Conservation (phyloP, 2,888 invertebrate genomes). For the Melieria crassipennis region DNA sequence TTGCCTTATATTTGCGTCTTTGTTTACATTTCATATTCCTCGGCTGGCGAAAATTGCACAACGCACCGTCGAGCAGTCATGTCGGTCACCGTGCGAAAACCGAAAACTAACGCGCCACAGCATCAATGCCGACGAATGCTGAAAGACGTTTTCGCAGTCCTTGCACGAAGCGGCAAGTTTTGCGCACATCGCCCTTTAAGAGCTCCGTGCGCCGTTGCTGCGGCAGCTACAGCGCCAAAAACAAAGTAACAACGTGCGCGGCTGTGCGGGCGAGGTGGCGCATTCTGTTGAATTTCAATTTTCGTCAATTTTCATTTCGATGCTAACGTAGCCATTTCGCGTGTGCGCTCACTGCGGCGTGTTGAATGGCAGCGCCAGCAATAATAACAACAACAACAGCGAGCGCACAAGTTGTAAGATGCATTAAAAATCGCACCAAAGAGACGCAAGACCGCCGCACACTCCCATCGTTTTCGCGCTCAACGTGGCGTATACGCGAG, state of each 20-base stretch:
- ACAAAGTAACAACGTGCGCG: neutral
- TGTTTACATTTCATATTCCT: conserved; percentile 26
- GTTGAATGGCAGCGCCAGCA: neutral
- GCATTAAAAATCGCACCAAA: too few relatives aligned
- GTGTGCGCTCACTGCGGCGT: neutral
- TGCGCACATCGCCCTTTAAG: too few relatives aligned
- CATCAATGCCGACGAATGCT: neutral
- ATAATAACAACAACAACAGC: neutral
- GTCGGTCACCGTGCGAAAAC: conserved; percentile 4
- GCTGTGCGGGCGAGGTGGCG: too few relatives aligned
- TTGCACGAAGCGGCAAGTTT: neutral
- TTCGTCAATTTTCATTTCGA: conserved; percentile 27
- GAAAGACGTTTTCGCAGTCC: neutral
- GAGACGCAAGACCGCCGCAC: too few relatives aligned
- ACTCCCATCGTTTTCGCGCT: too few relatives aligned
- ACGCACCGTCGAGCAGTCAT: neutral
- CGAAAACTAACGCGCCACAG: neutral
- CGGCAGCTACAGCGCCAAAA: neutral
- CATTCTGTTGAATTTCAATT: conserved; percentile 21
- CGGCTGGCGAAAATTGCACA: neutral
- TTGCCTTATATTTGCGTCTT: conserved; percentile 17
- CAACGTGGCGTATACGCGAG: too few relatives aligned
- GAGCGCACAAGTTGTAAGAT: neutral
- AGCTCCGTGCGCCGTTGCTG: neutral
- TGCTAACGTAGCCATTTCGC: neutral